Evolutionary conservation across 2,113 vertebrate species (phyloP).

Genomic region (Vulpes lagopus): DNA sequence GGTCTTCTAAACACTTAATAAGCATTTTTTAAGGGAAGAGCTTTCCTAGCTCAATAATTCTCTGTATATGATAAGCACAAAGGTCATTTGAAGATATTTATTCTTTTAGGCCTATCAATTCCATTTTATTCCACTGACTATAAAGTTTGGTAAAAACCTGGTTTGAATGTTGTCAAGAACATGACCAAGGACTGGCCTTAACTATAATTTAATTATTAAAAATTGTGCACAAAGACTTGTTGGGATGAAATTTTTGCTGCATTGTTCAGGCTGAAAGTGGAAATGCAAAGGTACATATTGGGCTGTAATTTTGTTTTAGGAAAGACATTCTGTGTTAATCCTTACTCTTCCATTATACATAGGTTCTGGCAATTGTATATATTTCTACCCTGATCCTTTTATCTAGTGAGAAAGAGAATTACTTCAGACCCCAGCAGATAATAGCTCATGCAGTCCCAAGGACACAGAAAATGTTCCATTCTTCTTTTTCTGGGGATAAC

Average conservation of each 20-base stretch:
- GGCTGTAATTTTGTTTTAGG: not conserved
- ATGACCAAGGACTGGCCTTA: not conserved
- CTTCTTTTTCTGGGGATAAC: not conserved
- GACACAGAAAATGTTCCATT: not conserved
- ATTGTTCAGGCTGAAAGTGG: not conserved
- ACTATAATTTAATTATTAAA: constrained; percentile 23
- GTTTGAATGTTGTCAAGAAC: not conserved
- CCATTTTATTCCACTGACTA: constrained; percentile 13
- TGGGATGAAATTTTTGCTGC: not conserved
- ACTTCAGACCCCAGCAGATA: not conserved
- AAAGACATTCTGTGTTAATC: not conserved
- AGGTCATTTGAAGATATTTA: constrained; percentile 14
- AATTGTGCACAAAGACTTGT: not conserved
- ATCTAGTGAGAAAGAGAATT: not conserved
- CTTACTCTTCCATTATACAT: not conserved
- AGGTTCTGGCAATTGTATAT: not conserved
- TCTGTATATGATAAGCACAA: constrained; percentile 15
- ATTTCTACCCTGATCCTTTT: not conserved
- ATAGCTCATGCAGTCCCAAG: not conserved
- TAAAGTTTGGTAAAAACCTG: not conserved
- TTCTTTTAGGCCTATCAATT: constrained; percentile 38
- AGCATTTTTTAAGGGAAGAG: not conserved
- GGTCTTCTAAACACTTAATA: not conserved
- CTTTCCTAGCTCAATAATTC: constrained; percentile 2
- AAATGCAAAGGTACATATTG: not conserved